These are phyloP conservation scores for Aviceda subcristata DNA, from an alignment of 2,113 vertebrate species.

Conservation along the genomic window DNA sequence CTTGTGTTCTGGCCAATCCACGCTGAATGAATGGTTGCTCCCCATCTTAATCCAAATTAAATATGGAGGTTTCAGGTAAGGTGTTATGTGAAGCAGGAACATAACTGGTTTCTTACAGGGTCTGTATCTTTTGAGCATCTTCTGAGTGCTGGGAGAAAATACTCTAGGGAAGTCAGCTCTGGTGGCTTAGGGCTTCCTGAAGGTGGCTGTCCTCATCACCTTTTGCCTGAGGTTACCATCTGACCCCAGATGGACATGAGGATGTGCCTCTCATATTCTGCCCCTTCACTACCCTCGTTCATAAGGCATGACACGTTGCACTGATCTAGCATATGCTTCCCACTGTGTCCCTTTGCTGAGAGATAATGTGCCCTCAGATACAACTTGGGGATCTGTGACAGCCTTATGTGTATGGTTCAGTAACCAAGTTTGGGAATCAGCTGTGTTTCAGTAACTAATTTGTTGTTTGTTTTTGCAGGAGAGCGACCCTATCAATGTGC, in stretches of 20 bases:
- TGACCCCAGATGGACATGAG: not conserved
- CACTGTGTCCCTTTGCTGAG: not conserved
- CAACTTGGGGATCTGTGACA: not conserved
- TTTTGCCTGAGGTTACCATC: not conserved
- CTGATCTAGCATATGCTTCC: not conserved
- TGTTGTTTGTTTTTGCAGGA: conserved; percentile 75
- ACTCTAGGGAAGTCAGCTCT: not conserved
- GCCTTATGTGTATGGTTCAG: not conserved
- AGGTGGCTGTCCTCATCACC: not conserved
- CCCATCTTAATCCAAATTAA: not conserved
- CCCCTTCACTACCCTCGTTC: not conserved
- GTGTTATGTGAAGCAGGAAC: not conserved
- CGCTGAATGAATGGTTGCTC: not conserved
- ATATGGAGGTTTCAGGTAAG: not conserved
- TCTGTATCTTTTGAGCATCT: not conserved
- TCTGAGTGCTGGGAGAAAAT: not conserved
- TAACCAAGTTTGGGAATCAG: not conserved
- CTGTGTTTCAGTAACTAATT: not conserved
- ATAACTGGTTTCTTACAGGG: not conserved
- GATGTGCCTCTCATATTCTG: not conserved
- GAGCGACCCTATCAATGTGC: conserved; percentile 93
- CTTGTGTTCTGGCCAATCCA: not conserved
- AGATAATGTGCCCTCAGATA: not conserved
- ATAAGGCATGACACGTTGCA: rapidly evolving
- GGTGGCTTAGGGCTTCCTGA: not conserved